These are phyloP conservation scores for Reinhardtius hippoglossoides DNA, from an alignment of 2,113 vertebrate genomes.

Conservation along the genomic window DNA sequence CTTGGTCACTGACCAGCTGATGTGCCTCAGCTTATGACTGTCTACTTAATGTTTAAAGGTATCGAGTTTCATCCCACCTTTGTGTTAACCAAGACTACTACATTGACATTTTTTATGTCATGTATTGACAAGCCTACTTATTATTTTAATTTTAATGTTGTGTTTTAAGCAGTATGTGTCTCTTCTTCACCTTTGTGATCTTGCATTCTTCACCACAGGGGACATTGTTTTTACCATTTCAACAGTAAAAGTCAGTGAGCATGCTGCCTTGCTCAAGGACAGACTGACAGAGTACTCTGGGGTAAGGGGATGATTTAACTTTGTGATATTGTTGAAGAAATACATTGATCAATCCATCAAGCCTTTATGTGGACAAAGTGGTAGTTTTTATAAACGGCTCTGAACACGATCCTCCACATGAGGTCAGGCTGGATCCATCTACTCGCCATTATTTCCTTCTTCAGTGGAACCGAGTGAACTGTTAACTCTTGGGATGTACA, in stretches of 20 bases:
- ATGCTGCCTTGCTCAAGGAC: slow-evolving; percentile 1
- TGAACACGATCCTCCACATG: slow-evolving; percentile 51
- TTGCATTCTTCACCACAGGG: not conserved
- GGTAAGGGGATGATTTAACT: not conserved
- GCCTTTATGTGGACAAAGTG: not conserved
- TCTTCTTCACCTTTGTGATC: not conserved
- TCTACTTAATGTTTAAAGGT: not conserved
- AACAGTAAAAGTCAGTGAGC: not conserved
- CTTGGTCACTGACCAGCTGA: too few species aligned
- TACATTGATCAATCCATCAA: not conserved
- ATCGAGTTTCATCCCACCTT: too few species aligned
- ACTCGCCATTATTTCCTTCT: not conserved
- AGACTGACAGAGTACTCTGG: not conserved
- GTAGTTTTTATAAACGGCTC: slow-evolving; percentile 9
- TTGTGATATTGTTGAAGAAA: not conserved
- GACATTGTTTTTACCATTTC: too few species aligned
- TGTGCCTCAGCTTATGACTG: too few species aligned
- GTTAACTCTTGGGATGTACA: slow-evolving; percentile 16
- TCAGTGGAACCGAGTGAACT: not conserved
- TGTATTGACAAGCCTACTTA: not conserved
- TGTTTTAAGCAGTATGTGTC: not conserved
- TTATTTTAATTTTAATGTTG: slow-evolving; percentile 18
- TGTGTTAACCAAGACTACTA: not conserved
- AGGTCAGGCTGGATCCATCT: slow-evolving; percentile 64
- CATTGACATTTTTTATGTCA: slow-evolving; percentile 7